Conservation (phyloP, 2,888 invertebrate species). For the Eilema depressum region DNA sequence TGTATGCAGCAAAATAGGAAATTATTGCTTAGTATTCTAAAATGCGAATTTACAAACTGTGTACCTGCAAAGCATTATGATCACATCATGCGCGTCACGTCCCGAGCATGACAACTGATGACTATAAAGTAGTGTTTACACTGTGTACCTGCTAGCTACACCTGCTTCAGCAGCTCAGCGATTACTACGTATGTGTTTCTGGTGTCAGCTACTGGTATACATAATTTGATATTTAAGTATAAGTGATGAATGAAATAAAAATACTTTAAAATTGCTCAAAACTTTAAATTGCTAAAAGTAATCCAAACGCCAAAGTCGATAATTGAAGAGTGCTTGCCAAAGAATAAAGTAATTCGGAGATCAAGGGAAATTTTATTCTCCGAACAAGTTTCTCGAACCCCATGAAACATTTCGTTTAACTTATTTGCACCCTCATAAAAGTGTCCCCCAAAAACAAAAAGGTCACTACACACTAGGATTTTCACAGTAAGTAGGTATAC, state of each 20-base stretch:
- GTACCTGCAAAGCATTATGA: constrained; percentile 9
- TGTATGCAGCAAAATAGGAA: constrained; percentile 19
- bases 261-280: neutral
- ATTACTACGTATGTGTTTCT: neutral
- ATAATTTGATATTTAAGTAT: too few relatives aligned
- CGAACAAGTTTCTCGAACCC: constrained; percentile 41
- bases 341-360: constrained; percentile 55
- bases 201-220: too few relatives aligned
- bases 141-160: neutral
- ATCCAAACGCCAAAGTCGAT: constrained; percentile 44
- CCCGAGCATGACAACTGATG: constrained; percentile 35
- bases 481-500: neutral
- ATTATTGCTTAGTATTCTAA: constrained; percentile 30
- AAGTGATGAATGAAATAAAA: neutral
- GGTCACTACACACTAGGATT: constrained; percentile 36
- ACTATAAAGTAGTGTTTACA: constrained; percentile 23
- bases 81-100: constrained; percentile 37
- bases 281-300: constrained; percentile 48
- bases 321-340: constrained; percentile 45
- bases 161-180: neutral
- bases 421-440: constrained; percentile 57
- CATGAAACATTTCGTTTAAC: constrained; percentile 54
- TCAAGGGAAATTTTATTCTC: constrained; percentile 44
- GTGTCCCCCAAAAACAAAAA: constrained; percentile 50
- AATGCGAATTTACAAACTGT: constrained; percentile 19